A percentile compares a stretch with the other conserved stretches of the same genome.
phyloP scores from a whole-genome alignment of 2,113 vertebrate species.

The Gambusia affinis region DNA sequence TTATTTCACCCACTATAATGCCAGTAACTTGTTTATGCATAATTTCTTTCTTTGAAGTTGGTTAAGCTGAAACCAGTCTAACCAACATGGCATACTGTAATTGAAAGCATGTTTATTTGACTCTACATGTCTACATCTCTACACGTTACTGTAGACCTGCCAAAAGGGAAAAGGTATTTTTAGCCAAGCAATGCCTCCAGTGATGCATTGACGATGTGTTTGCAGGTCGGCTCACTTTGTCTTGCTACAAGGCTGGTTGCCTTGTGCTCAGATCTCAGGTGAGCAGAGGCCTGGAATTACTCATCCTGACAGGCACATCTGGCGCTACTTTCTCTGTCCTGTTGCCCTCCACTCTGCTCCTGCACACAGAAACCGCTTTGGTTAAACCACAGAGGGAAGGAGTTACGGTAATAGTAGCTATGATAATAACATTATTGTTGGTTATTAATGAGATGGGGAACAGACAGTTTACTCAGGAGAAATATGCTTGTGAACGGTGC shows the following conservation, averaged over 20 bases:
- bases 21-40: neutral
- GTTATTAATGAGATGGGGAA: constrained; percentile 64
- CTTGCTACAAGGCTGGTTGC: constrained; percentile 33
- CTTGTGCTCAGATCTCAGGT: constrained; percentile 68
- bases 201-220: constrained; percentile 36
- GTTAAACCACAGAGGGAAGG: constrained; percentile 53
- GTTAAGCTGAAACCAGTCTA: constrained; percentile 21
- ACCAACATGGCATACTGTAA: neutral
- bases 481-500: constrained; percentile 9
- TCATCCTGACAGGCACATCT: constrained; percentile 77
- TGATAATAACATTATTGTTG: constrained; percentile 63
- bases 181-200: constrained; percentile 22
- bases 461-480: constrained; percentile 48
- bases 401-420: constrained; percentile 62
- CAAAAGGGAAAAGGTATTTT: constrained; percentile 29
- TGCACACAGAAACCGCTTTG: constrained; percentile 52
- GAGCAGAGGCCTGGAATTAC: constrained; percentile 75
- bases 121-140: neutral
- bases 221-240: constrained; percentile 30
- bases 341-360: constrained; percentile 49
- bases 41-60: neutral
- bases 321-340: constrained; percentile 71
- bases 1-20: too few relatives aligned
- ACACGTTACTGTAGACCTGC: neutral
- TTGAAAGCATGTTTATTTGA: constrained; percentile 23